Evolutionary conservation across 2,888 invertebrate species (phyloP).

Genomic region (Oscheius sp.): DNA sequence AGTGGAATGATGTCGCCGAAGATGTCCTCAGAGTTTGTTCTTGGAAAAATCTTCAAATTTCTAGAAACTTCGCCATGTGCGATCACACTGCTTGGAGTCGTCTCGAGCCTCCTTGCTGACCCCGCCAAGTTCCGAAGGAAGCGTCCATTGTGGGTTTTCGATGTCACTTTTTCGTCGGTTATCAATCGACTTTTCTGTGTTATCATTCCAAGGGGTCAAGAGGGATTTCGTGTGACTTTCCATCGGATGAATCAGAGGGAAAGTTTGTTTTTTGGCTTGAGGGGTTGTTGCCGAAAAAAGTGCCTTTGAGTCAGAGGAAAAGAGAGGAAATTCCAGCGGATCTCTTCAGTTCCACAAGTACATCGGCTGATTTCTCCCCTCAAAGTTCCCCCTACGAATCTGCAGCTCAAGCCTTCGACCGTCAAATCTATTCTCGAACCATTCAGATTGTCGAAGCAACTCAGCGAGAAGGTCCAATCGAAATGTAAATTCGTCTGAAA

Average conservation of each 20-base stretch:
- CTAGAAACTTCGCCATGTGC: slow-evolving; percentile 21
- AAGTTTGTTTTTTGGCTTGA: slow-evolving; percentile 6
- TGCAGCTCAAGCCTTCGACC: slow-evolving; percentile 47
- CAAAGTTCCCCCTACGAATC: background rate
- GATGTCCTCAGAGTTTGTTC: slow-evolving; percentile 7
- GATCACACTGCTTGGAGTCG: slow-evolving; percentile 14
- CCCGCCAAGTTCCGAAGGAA: slow-evolving; percentile 36
- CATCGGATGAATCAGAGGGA: slow-evolving; percentile 6
- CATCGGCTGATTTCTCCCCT: slow-evolving; percentile 5
- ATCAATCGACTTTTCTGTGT: background rate
- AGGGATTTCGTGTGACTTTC: background rate
- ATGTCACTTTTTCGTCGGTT: background rate
- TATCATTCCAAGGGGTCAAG: background rate
- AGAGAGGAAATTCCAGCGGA: slow-evolving; percentile 3
- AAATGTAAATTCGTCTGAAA: slow-evolving; percentile 5
- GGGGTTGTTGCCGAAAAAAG: slow-evolving; percentile 10
- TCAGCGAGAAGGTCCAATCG: slow-evolving; percentile 19
- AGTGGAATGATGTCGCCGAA: slow-evolving; percentile 19
- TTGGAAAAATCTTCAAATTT: background rate
- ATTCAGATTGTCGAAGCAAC: slow-evolving; percentile 46
- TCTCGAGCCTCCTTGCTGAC: slow-evolving; percentile 30
- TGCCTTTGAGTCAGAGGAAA: background rate
- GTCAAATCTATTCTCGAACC: slow-evolving; percentile 52
- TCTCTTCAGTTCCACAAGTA: background rate
- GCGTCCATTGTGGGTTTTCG: slow-evolving; percentile 37